Percentiles rank a stretch among this genome's conserved stretches.
Evolutionary conservation across 2,888 invertebrate genomes (phyloP).

Genomic region (Athetis lepigone): DNA sequence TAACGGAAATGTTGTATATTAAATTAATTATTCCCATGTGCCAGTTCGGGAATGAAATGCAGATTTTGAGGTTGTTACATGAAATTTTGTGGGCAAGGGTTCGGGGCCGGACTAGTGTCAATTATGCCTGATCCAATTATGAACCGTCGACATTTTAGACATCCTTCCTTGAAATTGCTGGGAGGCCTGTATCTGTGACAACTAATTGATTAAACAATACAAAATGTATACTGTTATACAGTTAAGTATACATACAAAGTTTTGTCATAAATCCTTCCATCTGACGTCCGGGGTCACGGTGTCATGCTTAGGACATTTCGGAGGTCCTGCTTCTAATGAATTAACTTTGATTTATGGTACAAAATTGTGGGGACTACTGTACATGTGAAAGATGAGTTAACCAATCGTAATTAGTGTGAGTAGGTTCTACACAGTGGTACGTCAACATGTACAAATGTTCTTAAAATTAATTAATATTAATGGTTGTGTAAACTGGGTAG

Average conservation of each 20-base stretch:
- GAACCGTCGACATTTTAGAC: slow-evolving; percentile 68
- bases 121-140: slow-evolving; percentile 73
- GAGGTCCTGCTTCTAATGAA: slow-evolving; percentile 7
- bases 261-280: slow-evolving; percentile 34
- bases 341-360: slow-evolving; percentile 5
- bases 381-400: background rate
- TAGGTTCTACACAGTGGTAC: no score
- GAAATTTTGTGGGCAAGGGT: slow-evolving; percentile 37
- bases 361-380: background rate
- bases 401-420: background rate
- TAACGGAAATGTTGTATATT: slow-evolving; percentile 28
- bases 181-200: slow-evolving; percentile 51
- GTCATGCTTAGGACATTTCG: slow-evolving; percentile 8
- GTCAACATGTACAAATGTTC: background rate
- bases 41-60: slow-evolving; percentile 39
- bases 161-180: slow-evolving; percentile 54
- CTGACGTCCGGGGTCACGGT: slow-evolving; percentile 19
- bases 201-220: slow-evolving; percentile 45
- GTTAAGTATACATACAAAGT: slow-evolving; percentile 15
- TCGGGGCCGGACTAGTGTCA: slow-evolving; percentile 38
- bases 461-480: background rate
- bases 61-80: slow-evolving; percentile 46
- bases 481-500: background rate
- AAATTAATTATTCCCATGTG: slow-evolving; percentile 44
- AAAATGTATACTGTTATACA: slow-evolving; percentile 2